These are phyloP conservation scores for pig (Sus scrofa) DNA, from an alignment of 2,113 vertebrate species.

Conservation along the genomic window DNA sequence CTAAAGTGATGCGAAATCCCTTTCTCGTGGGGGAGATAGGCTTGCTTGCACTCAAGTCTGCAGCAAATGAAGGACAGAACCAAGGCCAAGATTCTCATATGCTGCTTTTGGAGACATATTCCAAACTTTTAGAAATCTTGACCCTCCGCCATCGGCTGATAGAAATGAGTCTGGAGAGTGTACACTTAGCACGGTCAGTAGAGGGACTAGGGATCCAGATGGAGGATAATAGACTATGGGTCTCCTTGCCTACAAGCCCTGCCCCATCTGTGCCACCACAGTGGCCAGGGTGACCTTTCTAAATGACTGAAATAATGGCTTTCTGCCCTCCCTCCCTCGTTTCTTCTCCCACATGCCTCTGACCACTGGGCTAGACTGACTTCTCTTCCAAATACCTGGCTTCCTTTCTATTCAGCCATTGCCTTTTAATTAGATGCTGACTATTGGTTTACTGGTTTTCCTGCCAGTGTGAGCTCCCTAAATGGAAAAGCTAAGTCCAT, in stretches of 20 bases:
- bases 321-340: neutral
- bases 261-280: neutral
- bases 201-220: neutral
- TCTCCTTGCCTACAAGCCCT: neutral
- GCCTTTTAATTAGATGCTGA: neutral
- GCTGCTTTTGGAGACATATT: conserved; percentile 86
- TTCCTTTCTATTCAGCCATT: neutral
- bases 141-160: conserved; percentile 85
- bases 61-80: conserved; percentile 61
- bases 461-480: neutral
- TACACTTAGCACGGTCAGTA: conserved; percentile 83
- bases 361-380: neutral
- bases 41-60: conserved; percentile 62
- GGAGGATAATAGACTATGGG: neutral
- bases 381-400: neutral
- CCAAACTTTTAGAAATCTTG: conserved; percentile 87
- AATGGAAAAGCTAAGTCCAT: neutral
- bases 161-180: conserved; percentile 83
- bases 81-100: conserved; percentile 76
- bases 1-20: conserved; percentile 80
- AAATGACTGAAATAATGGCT: neutral
- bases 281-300: neutral
- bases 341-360: neutral
- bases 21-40: conserved; percentile 76
- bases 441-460: neutral